A percentile compares a stretch with the other conserved stretches of the same genome.
These are phyloP conservation scores for Conopomorpha cramerella DNA, from an alignment of 1,140 invertebrate genomes.

Conservation along the genomic window DNA sequence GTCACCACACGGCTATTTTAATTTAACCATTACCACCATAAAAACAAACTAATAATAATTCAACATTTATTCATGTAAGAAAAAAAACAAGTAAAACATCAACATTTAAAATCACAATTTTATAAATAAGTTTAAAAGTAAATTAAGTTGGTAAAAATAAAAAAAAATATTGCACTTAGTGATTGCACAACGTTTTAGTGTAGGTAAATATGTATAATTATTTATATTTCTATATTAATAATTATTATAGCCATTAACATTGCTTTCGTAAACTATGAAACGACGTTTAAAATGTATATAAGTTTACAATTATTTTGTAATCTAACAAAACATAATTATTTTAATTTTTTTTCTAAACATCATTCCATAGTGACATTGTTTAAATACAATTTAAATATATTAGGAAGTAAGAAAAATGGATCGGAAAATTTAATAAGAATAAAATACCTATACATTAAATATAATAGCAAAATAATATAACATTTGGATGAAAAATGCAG, in stretches of 20 bases:
- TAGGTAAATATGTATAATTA: background rate
- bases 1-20: too few relatives aligned
- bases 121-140: background rate
- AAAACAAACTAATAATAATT: too few relatives aligned
- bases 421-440: background rate
- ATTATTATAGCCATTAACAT: background rate
- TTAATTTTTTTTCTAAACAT: background rate
- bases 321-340: too few relatives aligned
- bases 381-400: background rate
- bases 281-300: background rate
- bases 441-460: background rate
- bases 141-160: background rate
- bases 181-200: background rate
- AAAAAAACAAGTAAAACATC: background rate
- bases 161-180: background rate
- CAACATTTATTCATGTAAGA: too few relatives aligned
- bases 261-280: background rate
- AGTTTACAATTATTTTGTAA: background rate
- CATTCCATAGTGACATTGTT: background rate
- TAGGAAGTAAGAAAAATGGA: background rate
- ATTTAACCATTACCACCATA: too few relatives aligned
- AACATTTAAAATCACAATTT: background rate
- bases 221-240: background rate
- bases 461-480: background rate
- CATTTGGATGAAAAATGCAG: too few relatives aligned